Percentiles rank a stretch among this genome's conserved stretches.
phyloP scores from a whole-genome alignment of 2,888 invertebrate species.

The Lepidochrysops patricia region DNA sequence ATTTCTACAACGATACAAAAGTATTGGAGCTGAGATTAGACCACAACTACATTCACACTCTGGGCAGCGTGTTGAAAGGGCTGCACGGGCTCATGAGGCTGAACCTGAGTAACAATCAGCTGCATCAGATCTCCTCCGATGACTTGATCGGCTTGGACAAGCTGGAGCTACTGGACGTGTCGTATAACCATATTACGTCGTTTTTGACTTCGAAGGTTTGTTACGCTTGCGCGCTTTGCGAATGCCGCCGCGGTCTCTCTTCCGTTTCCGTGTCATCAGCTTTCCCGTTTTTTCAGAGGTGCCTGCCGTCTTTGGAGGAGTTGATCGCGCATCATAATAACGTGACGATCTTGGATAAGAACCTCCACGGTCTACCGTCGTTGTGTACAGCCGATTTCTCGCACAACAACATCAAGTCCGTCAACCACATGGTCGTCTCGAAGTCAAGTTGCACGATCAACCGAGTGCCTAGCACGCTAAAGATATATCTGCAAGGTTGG shows the following conservation, averaged over 20 bases:
- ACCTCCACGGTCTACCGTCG: slow-evolving; percentile 87
- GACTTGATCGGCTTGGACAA: slow-evolving; percentile 86
- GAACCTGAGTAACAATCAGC: slow-evolving; percentile 83
- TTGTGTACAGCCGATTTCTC: slow-evolving; percentile 87
- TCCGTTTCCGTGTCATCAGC: slow-evolving; percentile 21
- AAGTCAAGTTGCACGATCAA: slow-evolving; percentile 87
- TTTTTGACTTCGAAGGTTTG: slow-evolving; percentile 87
- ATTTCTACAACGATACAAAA: slow-evolving; percentile 84
- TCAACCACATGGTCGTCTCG: slow-evolving; percentile 83
- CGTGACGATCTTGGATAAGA: slow-evolving; percentile 82
- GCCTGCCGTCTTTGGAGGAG: slow-evolving; percentile 83
- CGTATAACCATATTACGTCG: slow-evolving; percentile 83
- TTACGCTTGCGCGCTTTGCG: slow-evolving; percentile 22
- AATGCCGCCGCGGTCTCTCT: slow-evolving; percentile 25
- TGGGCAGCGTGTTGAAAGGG: slow-evolving; percentile 85
- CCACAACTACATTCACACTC: slow-evolving; percentile 80
- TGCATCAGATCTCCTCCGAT: slow-evolving; percentile 82
- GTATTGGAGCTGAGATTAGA: slow-evolving; percentile 82
- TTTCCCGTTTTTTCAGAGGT: slow-evolving; percentile 75
- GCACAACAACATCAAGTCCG: slow-evolving; percentile 81
- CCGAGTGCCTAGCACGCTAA: slow-evolving; percentile 83
- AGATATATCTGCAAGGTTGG: slow-evolving; percentile 87
- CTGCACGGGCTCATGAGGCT: slow-evolving; percentile 81
- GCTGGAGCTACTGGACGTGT: slow-evolving; percentile 83
- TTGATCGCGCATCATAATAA: slow-evolving; percentile 85